These are phyloP conservation scores for Porites cylindrica DNA, from an alignment of 92 coral and sea anemone genomes.

Conservation along the genomic window DNA sequence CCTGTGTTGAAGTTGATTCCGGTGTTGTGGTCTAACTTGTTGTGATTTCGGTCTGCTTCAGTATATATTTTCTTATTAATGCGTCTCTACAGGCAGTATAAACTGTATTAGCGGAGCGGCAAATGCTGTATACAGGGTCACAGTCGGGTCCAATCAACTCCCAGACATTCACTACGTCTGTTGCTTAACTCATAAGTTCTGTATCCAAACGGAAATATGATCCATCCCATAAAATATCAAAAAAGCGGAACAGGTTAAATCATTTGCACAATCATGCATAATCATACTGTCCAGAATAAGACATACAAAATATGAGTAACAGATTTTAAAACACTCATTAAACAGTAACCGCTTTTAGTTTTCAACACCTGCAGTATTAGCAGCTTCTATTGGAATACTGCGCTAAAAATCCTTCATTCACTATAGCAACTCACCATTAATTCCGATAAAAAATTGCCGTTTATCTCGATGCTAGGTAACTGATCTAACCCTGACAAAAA, in stretches of 20 bases:
- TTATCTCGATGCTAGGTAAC: not conserved
- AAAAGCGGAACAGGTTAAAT: not conserved
- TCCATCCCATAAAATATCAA: slow-evolving; percentile 77
- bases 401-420: too few species aligned
- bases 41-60: slow-evolving; percentile 30
- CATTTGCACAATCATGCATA: not conserved
- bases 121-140: slow-evolving; percentile 86
- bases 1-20: too few species aligned
- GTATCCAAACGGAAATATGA: slow-evolving; percentile 80
- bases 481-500: not conserved
- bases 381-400: too few species aligned
- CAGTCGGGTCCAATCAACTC: slow-evolving; percentile 93
- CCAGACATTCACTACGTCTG: slow-evolving; percentile 56
- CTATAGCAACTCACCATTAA: too few species aligned
- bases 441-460: not conserved
- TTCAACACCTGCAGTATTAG: too few species aligned
- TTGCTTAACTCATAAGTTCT: slow-evolving; percentile 37
- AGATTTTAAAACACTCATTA: too few species aligned
- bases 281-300: too few species aligned
- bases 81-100: slow-evolving; percentile 93
- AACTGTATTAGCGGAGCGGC: slow-evolving; percentile 68
- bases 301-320: too few species aligned
- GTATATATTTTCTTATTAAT: slow-evolving; percentile 78
- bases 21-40: not conserved
- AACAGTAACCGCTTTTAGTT: too few species aligned